Evolutionary conservation across 2,113 vertebrate genomes (phyloP).

Genomic region (Actenoides lindsayi): DNA sequence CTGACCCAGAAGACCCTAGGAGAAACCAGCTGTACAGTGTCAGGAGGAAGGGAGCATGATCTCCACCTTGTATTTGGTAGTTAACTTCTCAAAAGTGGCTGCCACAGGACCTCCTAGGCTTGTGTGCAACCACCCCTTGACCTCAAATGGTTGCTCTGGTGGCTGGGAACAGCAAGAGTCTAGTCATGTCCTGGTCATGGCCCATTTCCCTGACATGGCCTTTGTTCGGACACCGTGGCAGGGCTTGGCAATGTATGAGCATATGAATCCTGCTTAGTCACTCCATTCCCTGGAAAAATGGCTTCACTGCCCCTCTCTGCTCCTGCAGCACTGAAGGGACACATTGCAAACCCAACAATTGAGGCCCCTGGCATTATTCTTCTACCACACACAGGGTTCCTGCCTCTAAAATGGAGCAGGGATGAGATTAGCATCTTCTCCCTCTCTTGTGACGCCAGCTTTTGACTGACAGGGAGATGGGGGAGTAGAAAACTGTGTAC

Average conservation of each 20-base stretch:
- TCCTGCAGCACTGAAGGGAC: not conserved
- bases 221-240: accelerated
- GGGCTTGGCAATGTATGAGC: not conserved
- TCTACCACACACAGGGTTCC: not conserved
- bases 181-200: not conserved
- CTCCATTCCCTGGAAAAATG: not conserved
- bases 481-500: not conserved
- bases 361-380: not conserved
- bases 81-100: not conserved
- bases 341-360: not conserved
- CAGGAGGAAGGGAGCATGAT: not conserved
- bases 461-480: conserved; percentile 21
- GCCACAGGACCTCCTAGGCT: not conserved
- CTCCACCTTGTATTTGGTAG: not conserved
- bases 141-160: not conserved
- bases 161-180: not conserved
- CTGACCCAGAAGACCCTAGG: not conserved
- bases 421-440: conserved; percentile 24
- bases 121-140: accelerated
- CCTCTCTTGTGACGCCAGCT: not conserved
- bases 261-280: not conserved
- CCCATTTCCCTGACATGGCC: not conserved
- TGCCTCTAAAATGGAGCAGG: not conserved
- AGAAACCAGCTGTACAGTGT: not conserved
- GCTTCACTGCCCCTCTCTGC: not conserved